A percentile compares a stretch with the other conserved stretches of the same genome.
Conservation (phyloP, 1,140 invertebrate genomes). For the Ceratosolen fusciceps region DNA sequence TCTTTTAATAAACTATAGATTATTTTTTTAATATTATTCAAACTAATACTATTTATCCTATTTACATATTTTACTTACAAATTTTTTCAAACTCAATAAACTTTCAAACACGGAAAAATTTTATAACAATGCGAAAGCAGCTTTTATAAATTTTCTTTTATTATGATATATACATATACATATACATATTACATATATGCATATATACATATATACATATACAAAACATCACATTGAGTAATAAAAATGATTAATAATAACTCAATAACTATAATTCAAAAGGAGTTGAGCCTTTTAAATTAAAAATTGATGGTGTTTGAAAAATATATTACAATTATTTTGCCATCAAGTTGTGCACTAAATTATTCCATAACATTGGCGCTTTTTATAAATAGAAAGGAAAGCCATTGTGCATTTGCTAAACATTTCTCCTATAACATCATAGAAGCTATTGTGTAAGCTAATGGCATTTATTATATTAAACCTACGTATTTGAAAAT, state of each 20-base stretch:
- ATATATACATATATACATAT: no score
- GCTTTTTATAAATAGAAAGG: slow-evolving; percentile 24
- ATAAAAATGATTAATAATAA: slow-evolving; percentile 48
- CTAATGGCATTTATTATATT: slow-evolving; percentile 41
- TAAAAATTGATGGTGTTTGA: not conserved
- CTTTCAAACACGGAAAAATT: not conserved
- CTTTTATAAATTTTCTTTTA: slow-evolving; percentile 44
- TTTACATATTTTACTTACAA: not conserved
- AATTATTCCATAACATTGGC: slow-evolving; percentile 14
- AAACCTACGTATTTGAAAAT: slow-evolving; percentile 38
- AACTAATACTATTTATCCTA: not conserved
- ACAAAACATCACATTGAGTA: slow-evolving; percentile 53
- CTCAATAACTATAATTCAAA: slow-evolving; percentile 32
- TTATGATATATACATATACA: slow-evolving; percentile 53
- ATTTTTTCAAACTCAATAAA: not conserved
- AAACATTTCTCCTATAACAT: slow-evolving; percentile 6
- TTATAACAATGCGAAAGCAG: slow-evolving; percentile 8
- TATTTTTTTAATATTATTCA: not conserved
- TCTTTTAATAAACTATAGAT: no score
- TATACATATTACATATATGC: no score
- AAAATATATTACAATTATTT: slow-evolving; percentile 36
- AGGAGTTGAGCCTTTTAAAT: slow-evolving; percentile 15
- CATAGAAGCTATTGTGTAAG: slow-evolving; percentile 15
- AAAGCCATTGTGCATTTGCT: slow-evolving; percentile 24
- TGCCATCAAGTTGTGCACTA: slow-evolving; percentile 10